Evolutionary conservation across 2,888 invertebrate species (phyloP).

Genomic region (Coenonympha glycerion): DNA sequence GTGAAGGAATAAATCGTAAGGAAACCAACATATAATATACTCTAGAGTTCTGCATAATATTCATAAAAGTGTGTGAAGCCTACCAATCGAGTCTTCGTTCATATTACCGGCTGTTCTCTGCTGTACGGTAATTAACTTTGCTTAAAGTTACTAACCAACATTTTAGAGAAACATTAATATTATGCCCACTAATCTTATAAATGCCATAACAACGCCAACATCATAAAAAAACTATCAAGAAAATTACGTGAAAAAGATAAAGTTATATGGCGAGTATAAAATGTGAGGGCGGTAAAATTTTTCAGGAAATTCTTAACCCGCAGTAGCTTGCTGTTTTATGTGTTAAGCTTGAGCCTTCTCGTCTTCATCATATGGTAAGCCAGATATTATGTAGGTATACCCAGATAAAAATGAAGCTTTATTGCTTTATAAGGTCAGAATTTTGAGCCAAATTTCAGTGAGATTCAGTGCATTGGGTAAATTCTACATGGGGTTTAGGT

Average conservation of each 20-base stretch:
- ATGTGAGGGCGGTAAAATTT: constrained; percentile 16
- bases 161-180: neutral
- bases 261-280: constrained; percentile 22
- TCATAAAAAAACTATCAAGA: constrained; percentile 18
- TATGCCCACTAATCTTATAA: neutral
- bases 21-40: no score
- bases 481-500: no score
- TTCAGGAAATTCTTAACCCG: constrained; percentile 17
- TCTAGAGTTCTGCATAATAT: no score
- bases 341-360: constrained; percentile 26
- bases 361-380: constrained; percentile 16
- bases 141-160: neutral
- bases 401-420: no score
- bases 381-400: neutral
- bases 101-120: no score
- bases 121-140: no score
- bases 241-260: constrained; percentile 20
- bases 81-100: no score
- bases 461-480: no score
- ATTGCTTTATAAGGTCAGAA: neutral
- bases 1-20: no score
- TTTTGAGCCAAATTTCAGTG: no score
- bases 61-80: no score
- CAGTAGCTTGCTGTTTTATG: constrained; percentile 25
- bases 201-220: neutral